Percentiles rank a stretch among this genome's conserved stretches.
Conservation (phyloP, 2,113 vertebrate species). For the Solea solea region DNA sequence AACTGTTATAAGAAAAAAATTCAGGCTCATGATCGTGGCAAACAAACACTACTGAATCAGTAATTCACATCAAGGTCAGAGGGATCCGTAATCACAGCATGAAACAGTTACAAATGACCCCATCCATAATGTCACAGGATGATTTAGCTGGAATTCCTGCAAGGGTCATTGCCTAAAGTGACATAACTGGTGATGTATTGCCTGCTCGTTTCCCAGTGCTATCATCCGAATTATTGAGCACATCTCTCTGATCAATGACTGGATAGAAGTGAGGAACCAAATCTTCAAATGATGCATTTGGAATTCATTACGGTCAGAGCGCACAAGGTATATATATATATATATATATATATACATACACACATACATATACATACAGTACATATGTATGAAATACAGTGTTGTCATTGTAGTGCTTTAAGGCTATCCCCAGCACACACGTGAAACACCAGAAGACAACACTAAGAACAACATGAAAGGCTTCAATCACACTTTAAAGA, state of each 20-base stretch:
- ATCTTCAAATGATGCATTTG: background rate
- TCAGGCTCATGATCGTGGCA: background rate
- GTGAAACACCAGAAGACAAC: background rate
- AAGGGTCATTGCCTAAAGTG: conserved; percentile 52
- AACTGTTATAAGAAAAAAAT: too few species aligned
- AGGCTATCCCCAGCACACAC: background rate
- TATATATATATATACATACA: too few species aligned
- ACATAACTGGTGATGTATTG: conserved; percentile 55
- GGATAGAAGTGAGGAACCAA: conserved; percentile 20
- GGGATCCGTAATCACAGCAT: conserved; percentile 54
- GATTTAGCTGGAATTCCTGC: conserved; percentile 53
- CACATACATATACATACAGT: too few species aligned
- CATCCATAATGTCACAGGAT: conserved; percentile 62
- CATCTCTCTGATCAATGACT: conserved; percentile 57
- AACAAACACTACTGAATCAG: conserved; percentile 17
- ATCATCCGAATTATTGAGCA: conserved; percentile 71
- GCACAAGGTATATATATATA: too few species aligned
- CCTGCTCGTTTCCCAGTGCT: conserved; percentile 33
- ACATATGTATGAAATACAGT: too few species aligned
- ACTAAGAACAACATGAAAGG: conserved; percentile 34
- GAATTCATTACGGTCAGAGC: background rate
- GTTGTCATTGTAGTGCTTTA: background rate
- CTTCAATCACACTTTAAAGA: conserved; percentile 9
- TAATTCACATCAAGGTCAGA: conserved; percentile 53
- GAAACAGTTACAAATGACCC: conserved; percentile 68